Evolutionary conservation across 2,888 invertebrate species (phyloP).

Genomic region (Trichogramma evanescens): DNA sequence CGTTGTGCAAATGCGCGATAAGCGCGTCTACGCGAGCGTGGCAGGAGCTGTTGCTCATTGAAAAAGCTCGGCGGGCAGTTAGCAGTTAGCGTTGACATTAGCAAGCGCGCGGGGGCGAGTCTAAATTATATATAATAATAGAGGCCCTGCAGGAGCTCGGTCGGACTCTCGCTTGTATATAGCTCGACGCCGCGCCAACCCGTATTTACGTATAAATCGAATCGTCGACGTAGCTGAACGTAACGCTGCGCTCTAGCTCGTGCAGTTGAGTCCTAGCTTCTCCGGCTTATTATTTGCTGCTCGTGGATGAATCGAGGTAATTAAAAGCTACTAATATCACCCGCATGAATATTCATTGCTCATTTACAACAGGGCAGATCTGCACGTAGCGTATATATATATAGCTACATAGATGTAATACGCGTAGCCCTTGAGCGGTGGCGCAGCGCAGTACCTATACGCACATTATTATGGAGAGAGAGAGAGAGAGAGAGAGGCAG

Average conservation of each 20-base stretch:
- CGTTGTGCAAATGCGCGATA: constrained; percentile 7
- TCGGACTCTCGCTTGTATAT: too few relatives aligned
- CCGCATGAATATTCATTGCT: constrained; percentile 22
- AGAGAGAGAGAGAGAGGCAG: too few relatives aligned
- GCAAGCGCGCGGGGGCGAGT: too few relatives aligned
- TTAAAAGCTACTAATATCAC: constrained; percentile 21
- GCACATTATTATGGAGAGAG: too few relatives aligned
- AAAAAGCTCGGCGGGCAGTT: too few relatives aligned
- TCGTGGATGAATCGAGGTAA: constrained; percentile 13
- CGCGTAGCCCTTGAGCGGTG: not conserved
- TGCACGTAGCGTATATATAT: not conserved
- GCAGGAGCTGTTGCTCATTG: not conserved
- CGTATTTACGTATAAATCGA: constrained; percentile 21
- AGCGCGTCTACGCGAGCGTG: not conserved
- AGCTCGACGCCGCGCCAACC: too few relatives aligned
- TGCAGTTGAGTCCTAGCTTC: too few relatives aligned
- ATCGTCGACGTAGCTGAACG: constrained; percentile 1
- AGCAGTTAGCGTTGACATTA: too few relatives aligned
- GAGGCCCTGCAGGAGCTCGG: too few relatives aligned
- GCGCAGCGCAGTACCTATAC: too few relatives aligned
- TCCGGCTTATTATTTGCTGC: too few relatives aligned
- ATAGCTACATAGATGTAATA: not conserved
- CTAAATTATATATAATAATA: too few relatives aligned
- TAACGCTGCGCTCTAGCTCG: not conserved
- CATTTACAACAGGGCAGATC: constrained; percentile 10